A percentile compares a stretch with the other conserved stretches of the same genome.
Evolutionary conservation across 1,140 invertebrate genomes (phyloP).

Genomic region (Physella acuta): DNA sequence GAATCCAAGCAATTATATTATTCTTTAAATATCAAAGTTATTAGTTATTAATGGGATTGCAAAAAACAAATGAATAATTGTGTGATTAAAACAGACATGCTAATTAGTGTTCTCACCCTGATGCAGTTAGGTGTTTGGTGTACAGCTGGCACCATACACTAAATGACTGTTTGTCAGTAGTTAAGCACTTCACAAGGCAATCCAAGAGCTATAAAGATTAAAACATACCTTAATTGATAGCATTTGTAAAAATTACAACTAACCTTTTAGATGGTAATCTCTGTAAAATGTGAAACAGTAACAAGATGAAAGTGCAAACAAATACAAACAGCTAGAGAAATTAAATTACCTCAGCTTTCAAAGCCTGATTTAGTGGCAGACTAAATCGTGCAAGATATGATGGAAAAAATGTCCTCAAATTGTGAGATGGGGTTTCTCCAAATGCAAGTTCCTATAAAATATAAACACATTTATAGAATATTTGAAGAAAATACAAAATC

Average conservation of each 20-base stretch:
- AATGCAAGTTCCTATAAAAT: slow-evolving; percentile 48
- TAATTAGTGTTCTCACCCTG: slow-evolving; percentile 54
- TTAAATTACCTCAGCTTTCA: slow-evolving; percentile 55
- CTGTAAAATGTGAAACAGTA: not conserved
- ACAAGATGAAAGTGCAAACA: not conserved
- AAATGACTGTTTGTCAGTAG: slow-evolving; percentile 53
- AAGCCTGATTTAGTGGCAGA: slow-evolving; percentile 26
- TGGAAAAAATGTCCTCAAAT: slow-evolving; percentile 52
- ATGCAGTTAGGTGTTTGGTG: slow-evolving; percentile 52
- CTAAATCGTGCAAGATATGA: slow-evolving; percentile 50
- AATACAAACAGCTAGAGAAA: too few relatives aligned
- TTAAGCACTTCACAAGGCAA: slow-evolving; percentile 51
- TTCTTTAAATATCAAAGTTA: not conserved
- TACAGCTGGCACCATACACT: slow-evolving; percentile 59
- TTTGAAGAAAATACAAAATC: not conserved
- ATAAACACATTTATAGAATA: not conserved
- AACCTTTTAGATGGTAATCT: not conserved
- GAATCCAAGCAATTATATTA: too few relatives aligned
- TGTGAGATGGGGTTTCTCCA: slow-evolving; percentile 42
- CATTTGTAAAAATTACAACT: too few relatives aligned
- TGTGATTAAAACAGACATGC: not conserved
- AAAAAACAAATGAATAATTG: not conserved
- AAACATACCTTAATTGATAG: too few relatives aligned
- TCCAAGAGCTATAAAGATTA: slow-evolving; percentile 49
- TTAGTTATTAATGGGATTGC: not conserved